Base-by-base conservation (phyloP, 2,888 invertebrate species). In the Machimus rusticus region DNA sequence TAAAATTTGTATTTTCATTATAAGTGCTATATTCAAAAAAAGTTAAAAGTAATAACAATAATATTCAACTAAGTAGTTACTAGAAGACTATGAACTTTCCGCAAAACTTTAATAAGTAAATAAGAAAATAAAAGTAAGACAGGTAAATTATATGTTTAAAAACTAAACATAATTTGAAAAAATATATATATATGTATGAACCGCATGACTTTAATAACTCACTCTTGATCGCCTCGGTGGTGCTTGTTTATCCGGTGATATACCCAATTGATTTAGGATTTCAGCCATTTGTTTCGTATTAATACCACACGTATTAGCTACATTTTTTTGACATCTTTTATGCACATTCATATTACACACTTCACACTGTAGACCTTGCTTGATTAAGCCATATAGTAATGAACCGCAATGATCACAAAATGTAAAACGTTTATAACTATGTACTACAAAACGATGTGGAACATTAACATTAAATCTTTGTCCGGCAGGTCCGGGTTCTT, bases 401-500 rank as follows among this genome's bases (percentile, higher is more conserved):
- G 99, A 99, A 90, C 99, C 99, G 93, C 99, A 99, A 93, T 99
- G 99, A 94, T 99, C 99, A 94, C 99, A 99, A 94, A 99, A 99
- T 43, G 99, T 99, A 93, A 99, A 99, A 90, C 98, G 95, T 94
- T 98, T 99, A 94, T 98, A 99, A 90, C 96, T 99, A 94, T 99
- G 99, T 91, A 99, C 97, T 90, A 96, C 95, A 93, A 98, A 98
- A 89, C 98, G 96, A 94, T 99, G 99, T 90, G 99, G 99, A 91
- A 99, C 96, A 94, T 99, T 99, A 91, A 99, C 99, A 93, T 97
- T 99, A 94, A 99, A 99, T 89, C 99, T 95, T 93, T 96, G 95
- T 78, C 95, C 95, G 90, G 93, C 93, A 91, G 94, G 94, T 88
- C 94, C 93, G 92, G 94, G 95, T 89, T 95, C 94, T 89, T 94